These are phyloP conservation scores for Euplexia lucipara DNA, from an alignment of 2,888 invertebrate species.

Conservation along the genomic window DNA sequence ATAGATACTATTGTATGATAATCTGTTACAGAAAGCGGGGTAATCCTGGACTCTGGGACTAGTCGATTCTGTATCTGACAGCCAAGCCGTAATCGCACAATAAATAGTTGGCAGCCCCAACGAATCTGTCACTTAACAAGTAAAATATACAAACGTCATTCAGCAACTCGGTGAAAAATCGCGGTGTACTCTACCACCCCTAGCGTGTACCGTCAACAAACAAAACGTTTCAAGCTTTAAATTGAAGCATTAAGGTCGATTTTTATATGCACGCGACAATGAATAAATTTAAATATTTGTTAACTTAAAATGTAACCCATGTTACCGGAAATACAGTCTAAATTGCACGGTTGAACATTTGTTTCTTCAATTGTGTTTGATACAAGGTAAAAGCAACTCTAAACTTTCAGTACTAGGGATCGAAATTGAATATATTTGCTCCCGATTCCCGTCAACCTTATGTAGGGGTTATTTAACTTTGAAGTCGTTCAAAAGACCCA, in stretches of 20 bases:
- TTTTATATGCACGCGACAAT: constrained; percentile 71
- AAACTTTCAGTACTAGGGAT: constrained; percentile 67
- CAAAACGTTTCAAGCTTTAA: constrained; percentile 62
- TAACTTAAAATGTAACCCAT: constrained; percentile 91
- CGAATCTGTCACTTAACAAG: constrained; percentile 90
- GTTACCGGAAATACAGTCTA: constrained; percentile 90
- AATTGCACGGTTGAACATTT: constrained; percentile 89
- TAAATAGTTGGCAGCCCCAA: constrained; percentile 89
- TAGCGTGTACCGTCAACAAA: constrained; percentile 64
- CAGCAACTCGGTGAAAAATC: constrained; percentile 88
- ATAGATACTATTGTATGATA: constrained; percentile 71
- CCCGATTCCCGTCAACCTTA: constrained; percentile 68
- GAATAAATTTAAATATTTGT: constrained; percentile 91
- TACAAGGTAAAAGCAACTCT: constrained; percentile 72
- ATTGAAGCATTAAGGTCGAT: constrained; percentile 71
- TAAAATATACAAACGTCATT: constrained; percentile 91
- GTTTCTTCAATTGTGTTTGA: constrained; percentile 80
- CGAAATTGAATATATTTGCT: constrained; percentile 63
- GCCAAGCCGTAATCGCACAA: constrained; percentile 88
- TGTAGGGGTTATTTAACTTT: constrained; percentile 88
- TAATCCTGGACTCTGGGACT: constrained; percentile 83
- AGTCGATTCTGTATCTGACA: constrained; percentile 84
- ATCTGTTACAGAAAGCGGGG: constrained; percentile 75
- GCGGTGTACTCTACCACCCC: constrained; percentile 83
- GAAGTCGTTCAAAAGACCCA: constrained; percentile 90